phyloP scores from a whole-genome alignment of 1,140 invertebrate species.

The Papilio aristodemus region DNA sequence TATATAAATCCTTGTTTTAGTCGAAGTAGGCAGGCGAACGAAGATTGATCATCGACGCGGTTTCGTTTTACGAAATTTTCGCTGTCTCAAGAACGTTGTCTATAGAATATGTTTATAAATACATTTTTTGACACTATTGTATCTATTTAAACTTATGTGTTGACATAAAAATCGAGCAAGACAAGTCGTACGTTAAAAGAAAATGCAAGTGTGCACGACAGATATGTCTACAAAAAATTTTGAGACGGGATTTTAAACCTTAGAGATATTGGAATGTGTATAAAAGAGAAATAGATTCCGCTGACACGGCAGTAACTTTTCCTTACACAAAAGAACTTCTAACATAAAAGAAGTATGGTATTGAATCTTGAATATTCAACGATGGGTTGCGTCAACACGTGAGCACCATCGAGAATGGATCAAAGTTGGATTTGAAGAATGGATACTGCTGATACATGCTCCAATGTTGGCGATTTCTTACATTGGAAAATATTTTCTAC shows the following conservation, averaged over 20 bases:
- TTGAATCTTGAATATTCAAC: constrained; percentile 9
- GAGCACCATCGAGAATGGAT: constrained; percentile 9
- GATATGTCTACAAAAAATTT: background rate
- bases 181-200: background rate
- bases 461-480: background rate
- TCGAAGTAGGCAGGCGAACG: too few relatives aligned
- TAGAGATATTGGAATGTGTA: background rate
- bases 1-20: too few relatives aligned
- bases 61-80: too few relatives aligned
- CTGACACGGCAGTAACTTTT: background rate
- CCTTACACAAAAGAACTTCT: constrained; percentile 24
- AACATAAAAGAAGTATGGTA: constrained; percentile 4
- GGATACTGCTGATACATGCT: too few relatives aligned
- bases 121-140: too few relatives aligned
- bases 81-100: too few relatives aligned
- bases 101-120: too few relatives aligned
- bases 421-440: constrained; percentile 6
- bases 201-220: background rate
- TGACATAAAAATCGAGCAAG: background rate
- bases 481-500: too few relatives aligned
- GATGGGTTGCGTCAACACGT: background rate
- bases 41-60: too few relatives aligned
- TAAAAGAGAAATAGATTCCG: background rate
- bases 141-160: too few relatives aligned
- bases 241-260: background rate